Base-by-base conservation (phyloP, 2,888 invertebrate genomes). In the Eilema sororculum region DNA sequence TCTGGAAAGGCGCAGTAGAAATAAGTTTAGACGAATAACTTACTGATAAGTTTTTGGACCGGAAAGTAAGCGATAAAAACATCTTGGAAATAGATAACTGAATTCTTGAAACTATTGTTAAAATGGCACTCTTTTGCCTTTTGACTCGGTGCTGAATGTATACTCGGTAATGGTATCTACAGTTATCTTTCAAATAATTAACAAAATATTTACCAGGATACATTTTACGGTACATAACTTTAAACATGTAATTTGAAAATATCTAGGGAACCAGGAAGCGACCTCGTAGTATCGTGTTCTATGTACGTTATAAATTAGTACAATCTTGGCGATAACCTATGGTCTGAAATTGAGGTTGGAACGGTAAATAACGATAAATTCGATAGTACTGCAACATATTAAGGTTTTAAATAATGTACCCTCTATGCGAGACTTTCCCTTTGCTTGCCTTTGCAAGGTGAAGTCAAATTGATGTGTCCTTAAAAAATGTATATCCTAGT, bases 271-370 rank as follows among this genome's bases (percentile, higher is more conserved):
- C 22, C 4, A 33, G 22, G 22, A 9, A 24, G 22, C n/a, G 24
- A 24, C 24, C 37, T 24, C 8, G 24, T 22, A 8, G 16, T 33
- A 74, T 65, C 70, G 74, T 56, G 74, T 25, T 1, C 0, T 76
- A 75, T 76, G 78, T 79, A 81, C 74, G 78, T 81, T 86, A 84
- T 84, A 85, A 77, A 79, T 73, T 82, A 79, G 84, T 83, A 81
- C 83, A 83, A 85, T 85, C 73, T 85, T 71, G 67, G 58, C 73
- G 91, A 92, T 92, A 92, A 90, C 90, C 90, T 89, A 78, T 86
- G 86, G 79, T 85, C 86, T 77, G 72, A 77, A 81, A 85, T 84
- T 74, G 79, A 86, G 84, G 74, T 75, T 82, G 84, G 81, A 87
- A 87, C 88, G 75, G 75, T 76, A 60, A 41, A 62, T n/a, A 58